Evolutionary conservation across 2,888 invertebrate genomes (phyloP).

Genomic region (Patella ulyssiponensis): DNA sequence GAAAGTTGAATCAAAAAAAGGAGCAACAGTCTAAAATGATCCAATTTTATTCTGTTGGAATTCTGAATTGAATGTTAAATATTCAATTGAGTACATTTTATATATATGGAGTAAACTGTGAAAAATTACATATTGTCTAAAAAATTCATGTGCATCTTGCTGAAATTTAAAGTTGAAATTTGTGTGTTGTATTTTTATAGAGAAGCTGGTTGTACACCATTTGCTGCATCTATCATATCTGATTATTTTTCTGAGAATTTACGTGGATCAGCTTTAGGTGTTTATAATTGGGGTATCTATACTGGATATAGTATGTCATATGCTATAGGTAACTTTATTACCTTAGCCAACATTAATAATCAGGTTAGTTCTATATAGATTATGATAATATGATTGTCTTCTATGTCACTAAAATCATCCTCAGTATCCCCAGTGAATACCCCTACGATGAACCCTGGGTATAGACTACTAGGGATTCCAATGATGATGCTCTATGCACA

Average conservation of each 20-base stretch:
- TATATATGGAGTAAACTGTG: not conserved
- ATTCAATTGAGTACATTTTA: not conserved
- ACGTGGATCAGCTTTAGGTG: conserved; percentile 89
- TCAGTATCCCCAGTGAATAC: no score
- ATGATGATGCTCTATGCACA: no score
- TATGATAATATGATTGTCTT: not conserved
- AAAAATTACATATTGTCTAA: not conserved
- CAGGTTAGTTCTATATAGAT: conserved; percentile 48
- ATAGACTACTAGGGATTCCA: no score
- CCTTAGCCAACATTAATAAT: conserved; percentile 62
- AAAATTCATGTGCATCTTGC: not conserved
- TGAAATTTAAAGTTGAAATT: not conserved
- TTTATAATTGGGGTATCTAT: conserved; percentile 97
- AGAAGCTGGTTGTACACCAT: conserved; percentile 70
- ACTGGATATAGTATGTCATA: conserved; percentile 94
- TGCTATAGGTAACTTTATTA: conserved; percentile 83
- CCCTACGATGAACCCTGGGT: no score
- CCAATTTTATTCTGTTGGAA: no score
- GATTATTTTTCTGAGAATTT: conserved; percentile 70
- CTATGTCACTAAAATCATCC: no score
- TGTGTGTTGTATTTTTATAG: conserved; percentile 39
- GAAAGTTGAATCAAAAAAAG: no score
- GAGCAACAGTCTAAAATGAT: no score
- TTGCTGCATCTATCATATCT: conserved; percentile 65
- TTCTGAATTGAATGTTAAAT: no score